Evolutionary conservation across 2,888 invertebrate species (phyloP), one percentile per base, ranked within the genome.

Genomic region (Tricholauxania praeusta): DNA sequence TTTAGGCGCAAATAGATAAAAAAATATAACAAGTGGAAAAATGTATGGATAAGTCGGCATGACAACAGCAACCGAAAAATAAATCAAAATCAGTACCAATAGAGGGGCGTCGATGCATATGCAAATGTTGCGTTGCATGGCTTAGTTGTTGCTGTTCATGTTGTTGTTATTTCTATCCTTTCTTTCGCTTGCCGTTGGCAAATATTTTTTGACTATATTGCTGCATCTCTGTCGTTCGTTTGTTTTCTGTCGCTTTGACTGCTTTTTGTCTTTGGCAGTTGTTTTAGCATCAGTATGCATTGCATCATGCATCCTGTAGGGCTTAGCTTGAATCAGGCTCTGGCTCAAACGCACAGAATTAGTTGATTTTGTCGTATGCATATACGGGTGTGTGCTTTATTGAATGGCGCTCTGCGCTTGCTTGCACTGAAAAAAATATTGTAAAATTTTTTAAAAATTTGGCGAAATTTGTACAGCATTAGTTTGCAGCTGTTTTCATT

Each of bases 91-190:
- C 62, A 39, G 17, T 52, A 52, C 6, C 65, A 65, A 52, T 52
- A 65, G n/a, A 52, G 52, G 39, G 39, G 65, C 52, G 52, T 65
- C 65, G 65, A 63, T 63, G 63, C 39, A 63, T n/a, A n/a, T 63
- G 47, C 22, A 48, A 48, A 47, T 48, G 39, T 39, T 39, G 39
- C 39, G 7, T 39, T 39, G 39, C 10, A 39, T 10, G 28, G 39
- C 39, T 39, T 39, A 39, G 39, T 39, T 39, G 7, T 7, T 39
- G 39, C 8, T 28, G 3, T 28, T 28, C 28, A 28, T 62, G 17
- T 62, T 63, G 49, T 63, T 63, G 19, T 47, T 63, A 22, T 14
- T 63, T 19, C 47, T 10, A 8, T 39, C 1, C 1, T 6, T 39
- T 10, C 39, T 39, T 39, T 39, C 19, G 47, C 14, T 49, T 17